phyloP scores from a whole-genome alignment of 2,113 vertebrate genomes.

The Hippoglossus stenolepis region DNA sequence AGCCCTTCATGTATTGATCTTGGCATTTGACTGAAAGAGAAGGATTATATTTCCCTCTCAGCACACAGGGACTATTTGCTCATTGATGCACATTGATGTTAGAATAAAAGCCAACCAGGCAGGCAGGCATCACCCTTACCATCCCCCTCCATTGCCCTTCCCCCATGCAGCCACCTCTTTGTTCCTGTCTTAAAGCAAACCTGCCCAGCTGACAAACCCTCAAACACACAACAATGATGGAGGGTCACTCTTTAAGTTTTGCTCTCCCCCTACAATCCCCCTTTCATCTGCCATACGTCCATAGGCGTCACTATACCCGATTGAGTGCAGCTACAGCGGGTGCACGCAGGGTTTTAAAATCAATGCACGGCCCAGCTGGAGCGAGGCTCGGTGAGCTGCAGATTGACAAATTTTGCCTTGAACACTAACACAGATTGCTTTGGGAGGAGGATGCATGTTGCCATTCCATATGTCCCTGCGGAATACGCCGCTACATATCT shows the following conservation, averaged over 20 bases:
- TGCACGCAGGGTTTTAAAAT: slow-evolving; percentile 60
- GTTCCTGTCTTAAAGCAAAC: slow-evolving; percentile 75
- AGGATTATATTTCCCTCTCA: slow-evolving; percentile 57
- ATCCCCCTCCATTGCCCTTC: slow-evolving; percentile 58
- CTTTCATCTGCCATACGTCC: slow-evolving; percentile 35
- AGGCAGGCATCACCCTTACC: slow-evolving; percentile 69
- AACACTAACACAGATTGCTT: slow-evolving; percentile 62
- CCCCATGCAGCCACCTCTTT: slow-evolving; percentile 75
- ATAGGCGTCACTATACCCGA: slow-evolving; percentile 21
- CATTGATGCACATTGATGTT: slow-evolving; percentile 77
- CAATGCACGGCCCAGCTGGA: slow-evolving; percentile 65
- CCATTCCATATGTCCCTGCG: slow-evolving; percentile 44
- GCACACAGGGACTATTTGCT: slow-evolving; percentile 72
- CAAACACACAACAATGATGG: slow-evolving; percentile 58
- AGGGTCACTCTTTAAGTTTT: slow-evolving; percentile 56
- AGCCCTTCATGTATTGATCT: slow-evolving; percentile 52
- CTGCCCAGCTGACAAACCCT: slow-evolving; percentile 65
- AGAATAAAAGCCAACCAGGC: slow-evolving; percentile 74
- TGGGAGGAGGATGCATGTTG: slow-evolving; percentile 57
- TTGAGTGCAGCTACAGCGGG: slow-evolving; percentile 37
- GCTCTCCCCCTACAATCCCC: slow-evolving; percentile 5
- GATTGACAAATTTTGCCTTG: slow-evolving; percentile 68
- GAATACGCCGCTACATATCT: slow-evolving; percentile 59
- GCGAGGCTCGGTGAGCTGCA: slow-evolving; percentile 42
- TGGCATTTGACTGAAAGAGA: slow-evolving; percentile 63